phyloP scores from a whole-genome alignment of 2,888 invertebrate genomes.

The Drosophila percnosoma region DNA sequence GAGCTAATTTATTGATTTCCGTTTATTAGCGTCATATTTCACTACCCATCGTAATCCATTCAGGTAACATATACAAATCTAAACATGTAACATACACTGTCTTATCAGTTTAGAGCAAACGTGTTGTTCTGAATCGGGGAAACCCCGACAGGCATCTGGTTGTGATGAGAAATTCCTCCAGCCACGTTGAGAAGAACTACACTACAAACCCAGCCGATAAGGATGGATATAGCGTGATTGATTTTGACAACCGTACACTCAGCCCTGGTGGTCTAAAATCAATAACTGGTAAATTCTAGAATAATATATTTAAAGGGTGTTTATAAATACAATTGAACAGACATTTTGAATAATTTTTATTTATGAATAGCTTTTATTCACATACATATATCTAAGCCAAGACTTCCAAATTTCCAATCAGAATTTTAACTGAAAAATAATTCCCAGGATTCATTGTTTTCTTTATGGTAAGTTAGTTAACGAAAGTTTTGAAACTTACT shows the following conservation, averaged over 20 bases:
- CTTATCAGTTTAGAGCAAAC: conserved; percentile 71
- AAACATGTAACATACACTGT: not conserved
- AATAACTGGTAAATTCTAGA: conserved; percentile 69
- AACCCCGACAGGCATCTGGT: conserved; percentile 82
- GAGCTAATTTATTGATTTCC: not conserved
- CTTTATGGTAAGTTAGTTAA: too few relatives aligned
- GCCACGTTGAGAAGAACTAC: conserved; percentile 78
- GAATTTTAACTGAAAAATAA: not conserved
- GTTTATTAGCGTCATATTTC: conserved; percentile 21
- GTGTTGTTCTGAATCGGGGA: conserved; percentile 83
- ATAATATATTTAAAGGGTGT: not conserved
- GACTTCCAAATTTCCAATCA: too few relatives aligned
- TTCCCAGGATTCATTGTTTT: too few relatives aligned
- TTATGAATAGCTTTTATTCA: too few relatives aligned
- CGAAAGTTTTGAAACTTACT: too few relatives aligned
- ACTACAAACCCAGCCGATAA: conserved; percentile 85
- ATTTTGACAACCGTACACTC: conserved; percentile 80
- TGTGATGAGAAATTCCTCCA: conserved; percentile 82
- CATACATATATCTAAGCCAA: not conserved
- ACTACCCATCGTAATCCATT: conserved; percentile 81
- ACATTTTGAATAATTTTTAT: not conserved
- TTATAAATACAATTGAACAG: too few relatives aligned
- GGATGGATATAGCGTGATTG: conserved; percentile 80
- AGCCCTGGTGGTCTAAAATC: conserved; percentile 75
- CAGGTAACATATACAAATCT: conserved; percentile 61